These are phyloP conservation scores for Halotydeus destructor DNA, from an alignment of 1,140 invertebrate genomes.

Conservation along the genomic window DNA sequence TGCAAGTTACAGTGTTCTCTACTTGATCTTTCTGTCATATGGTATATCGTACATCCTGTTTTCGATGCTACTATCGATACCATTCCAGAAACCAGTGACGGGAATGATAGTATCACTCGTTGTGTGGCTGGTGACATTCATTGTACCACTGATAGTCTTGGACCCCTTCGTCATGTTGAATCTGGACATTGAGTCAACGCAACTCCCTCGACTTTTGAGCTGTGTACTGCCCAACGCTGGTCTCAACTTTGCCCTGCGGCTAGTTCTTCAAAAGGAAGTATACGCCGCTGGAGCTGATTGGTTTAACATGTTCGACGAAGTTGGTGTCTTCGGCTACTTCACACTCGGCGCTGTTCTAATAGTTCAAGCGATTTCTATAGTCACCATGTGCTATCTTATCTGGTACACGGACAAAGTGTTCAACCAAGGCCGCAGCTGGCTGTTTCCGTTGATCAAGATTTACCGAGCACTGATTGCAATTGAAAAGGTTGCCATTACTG, in stretches of 20 bases:
- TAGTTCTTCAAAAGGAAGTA: background rate
- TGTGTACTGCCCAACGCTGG: background rate
- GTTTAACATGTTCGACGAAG: background rate
- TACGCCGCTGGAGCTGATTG: background rate
- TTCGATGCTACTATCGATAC: background rate
- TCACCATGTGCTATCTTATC: too few relatives aligned
- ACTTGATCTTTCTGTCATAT: background rate
- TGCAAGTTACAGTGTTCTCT: slow-evolving; percentile 12
- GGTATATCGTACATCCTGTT: background rate
- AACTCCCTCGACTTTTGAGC: background rate
- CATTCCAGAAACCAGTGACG: background rate
- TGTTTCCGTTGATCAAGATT: too few relatives aligned
- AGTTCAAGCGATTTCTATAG: too few relatives aligned
- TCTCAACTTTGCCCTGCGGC: background rate
- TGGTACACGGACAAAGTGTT: too few relatives aligned
- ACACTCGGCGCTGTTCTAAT: too few relatives aligned
- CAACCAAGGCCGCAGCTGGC: too few relatives aligned
- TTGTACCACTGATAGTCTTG: background rate
- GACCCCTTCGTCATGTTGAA: background rate
- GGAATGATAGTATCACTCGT: background rate
- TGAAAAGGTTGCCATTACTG: too few relatives aligned
- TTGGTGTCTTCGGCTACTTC: slow-evolving; percentile 6
- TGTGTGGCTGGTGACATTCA: background rate
- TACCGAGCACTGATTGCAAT: too few relatives aligned
- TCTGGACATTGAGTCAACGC: background rate